Base-by-base conservation (phyloP, 2,888 invertebrate species). In the Sphaerophoria taeniata region DNA sequence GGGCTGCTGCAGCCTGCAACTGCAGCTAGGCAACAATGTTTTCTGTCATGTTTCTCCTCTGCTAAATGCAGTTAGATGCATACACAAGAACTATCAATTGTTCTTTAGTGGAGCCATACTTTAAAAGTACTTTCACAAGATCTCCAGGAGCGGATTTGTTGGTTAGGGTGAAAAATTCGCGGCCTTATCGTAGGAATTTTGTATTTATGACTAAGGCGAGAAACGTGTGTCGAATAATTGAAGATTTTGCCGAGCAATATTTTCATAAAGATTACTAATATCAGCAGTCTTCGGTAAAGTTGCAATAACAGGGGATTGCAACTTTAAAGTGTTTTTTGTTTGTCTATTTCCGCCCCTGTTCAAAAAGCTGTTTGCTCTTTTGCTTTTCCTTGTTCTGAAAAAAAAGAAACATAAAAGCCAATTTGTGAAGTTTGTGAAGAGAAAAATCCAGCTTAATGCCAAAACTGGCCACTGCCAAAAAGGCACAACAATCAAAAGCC, bases 41-140 rank as follows among this genome's bases (percentile, higher is more conserved):
- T 72, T 61, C 72, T 82, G 82, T 82, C 82, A 77, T 82, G 82
- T 82, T 82, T 82, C 76, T 72, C 76, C 82, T 77, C 76, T 67
- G 76, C 67, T 72, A 75, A 24, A 76, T 74, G 73, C 80, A 74
- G 73, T 79, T 79, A 60, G 73, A 24, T 24, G 24, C 24, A 24
- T 2, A 24, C 24, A 79, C 73, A 43, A 77, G 77, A 61, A 67
- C 69, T 47, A 65, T 55, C 71, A 80, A 82, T 82, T 76, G 76
- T 82, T 76, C 72, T 76, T 45, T 49, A 39, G 49, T 43, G 63
- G 9, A 31, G 58, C 51, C 43, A 56, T 55, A 71, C 51, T 24
- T 24, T 24, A 24, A 24, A 63, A n/a, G 56, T 47, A 47, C 43
- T 53, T 60, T 43, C 16, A 16, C 33, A 53, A 74, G 39, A n/a